These are phyloP conservation scores for Melipona bicolor DNA, from an alignment of 2,888 invertebrate species.

Conservation along the genomic window DNA sequence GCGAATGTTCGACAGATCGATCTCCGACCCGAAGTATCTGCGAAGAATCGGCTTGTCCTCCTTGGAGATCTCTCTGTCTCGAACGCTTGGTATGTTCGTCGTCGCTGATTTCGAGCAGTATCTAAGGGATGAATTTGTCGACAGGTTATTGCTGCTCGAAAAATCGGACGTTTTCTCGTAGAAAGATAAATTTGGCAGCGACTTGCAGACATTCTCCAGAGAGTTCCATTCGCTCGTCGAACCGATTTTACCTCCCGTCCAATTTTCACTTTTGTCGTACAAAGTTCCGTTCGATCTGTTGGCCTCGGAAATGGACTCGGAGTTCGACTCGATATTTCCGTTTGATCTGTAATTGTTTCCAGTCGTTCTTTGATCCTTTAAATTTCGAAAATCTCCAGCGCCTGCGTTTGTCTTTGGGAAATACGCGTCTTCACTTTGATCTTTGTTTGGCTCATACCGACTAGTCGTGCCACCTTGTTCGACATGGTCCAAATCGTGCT, in stretches of 20 bases:
- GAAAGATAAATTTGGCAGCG: slow-evolving; percentile 39
- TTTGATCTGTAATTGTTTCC: not conserved
- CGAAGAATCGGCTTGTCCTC: too few relatives aligned
- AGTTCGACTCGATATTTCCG: not conserved
- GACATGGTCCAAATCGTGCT: not conserved
- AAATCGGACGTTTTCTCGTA: not conserved
- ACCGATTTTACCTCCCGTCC: too few relatives aligned
- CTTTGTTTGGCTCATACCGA: not conserved
- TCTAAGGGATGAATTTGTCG: fast-evolving
- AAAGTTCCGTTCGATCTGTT: not conserved
- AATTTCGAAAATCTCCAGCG: not conserved
- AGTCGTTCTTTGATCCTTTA: too few relatives aligned
- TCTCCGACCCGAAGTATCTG: slow-evolving; percentile 7
- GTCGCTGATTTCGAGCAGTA: not conserved
- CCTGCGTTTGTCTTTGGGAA: not conserved
- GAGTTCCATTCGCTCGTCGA: not conserved
- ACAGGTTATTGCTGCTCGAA: not conserved
- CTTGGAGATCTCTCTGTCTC: not conserved
- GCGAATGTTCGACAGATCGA: not conserved
- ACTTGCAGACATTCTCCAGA: slow-evolving; percentile 23
- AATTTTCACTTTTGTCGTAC: not conserved
- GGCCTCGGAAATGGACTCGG: not conserved
- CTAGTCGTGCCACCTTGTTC: not conserved
- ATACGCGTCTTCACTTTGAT: not conserved
- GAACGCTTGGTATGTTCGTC: too few relatives aligned